These are phyloP conservation scores for Arothron firmamentum DNA, from an alignment of 2,113 vertebrate species.

Conservation along the genomic window DNA sequence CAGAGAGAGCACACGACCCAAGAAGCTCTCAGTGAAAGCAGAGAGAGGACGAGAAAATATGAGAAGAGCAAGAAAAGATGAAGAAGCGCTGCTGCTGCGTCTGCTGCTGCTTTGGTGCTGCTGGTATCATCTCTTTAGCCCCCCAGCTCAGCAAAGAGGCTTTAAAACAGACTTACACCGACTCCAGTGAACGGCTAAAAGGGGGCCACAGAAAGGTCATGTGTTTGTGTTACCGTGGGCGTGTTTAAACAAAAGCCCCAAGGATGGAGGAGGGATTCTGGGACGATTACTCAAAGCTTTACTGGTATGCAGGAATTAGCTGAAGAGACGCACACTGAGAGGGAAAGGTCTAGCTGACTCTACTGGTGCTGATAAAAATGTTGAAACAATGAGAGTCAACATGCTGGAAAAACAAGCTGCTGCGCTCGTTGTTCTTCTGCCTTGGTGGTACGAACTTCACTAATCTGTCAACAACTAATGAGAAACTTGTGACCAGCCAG, in stretches of 20 bases:
- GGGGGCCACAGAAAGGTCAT: slow-evolving; percentile 55
- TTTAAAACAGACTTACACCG: slow-evolving; percentile 49
- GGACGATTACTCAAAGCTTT: slow-evolving; percentile 39
- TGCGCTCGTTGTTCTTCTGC: not conserved
- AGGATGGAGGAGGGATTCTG: slow-evolving; percentile 41
- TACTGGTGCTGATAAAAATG: slow-evolving; percentile 5
- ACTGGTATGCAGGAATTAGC: slow-evolving; percentile 17
- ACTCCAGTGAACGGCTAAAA: slow-evolving; percentile 49
- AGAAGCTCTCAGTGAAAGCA: slow-evolving; percentile 9
- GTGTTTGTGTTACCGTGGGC: slow-evolving; percentile 46
- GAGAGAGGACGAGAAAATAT: not conserved
- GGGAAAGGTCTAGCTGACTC: not conserved
- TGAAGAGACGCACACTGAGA: slow-evolving; percentile 6
- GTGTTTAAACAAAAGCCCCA: slow-evolving; percentile 59
- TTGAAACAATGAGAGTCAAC: slow-evolving; percentile 13
- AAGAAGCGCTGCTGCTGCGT: slow-evolving; percentile 11
- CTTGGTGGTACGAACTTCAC: no score
- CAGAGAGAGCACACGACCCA: slow-evolving; percentile 18
- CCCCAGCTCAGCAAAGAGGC: slow-evolving; percentile 53
- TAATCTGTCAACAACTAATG: not conserved
- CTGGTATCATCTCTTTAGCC: slow-evolving; percentile 47
- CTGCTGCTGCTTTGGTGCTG: slow-evolving; percentile 23
- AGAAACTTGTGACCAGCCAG: slow-evolving; percentile 3
- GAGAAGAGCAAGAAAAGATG: slow-evolving; percentile 4
- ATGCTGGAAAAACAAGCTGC: slow-evolving; percentile 8